These are phyloP conservation scores for Acronicta leporina DNA, from an alignment of 2,888 invertebrate species.

Conservation along the genomic window DNA sequence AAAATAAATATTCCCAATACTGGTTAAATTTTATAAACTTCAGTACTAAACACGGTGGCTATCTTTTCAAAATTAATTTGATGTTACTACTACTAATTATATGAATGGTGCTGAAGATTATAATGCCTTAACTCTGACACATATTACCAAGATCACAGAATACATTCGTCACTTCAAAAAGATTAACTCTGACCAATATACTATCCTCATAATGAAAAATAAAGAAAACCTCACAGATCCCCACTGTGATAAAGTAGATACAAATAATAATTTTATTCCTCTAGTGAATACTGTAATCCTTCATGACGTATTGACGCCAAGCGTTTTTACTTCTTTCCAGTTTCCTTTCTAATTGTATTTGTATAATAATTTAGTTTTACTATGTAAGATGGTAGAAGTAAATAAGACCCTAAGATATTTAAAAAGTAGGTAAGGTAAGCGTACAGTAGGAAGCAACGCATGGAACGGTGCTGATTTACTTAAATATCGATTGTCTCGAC, in stretches of 20 bases:
- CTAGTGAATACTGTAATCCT: conserved; percentile 59
- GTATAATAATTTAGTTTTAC: conserved; percentile 41
- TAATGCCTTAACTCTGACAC: not conserved
- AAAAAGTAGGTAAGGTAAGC: not conserved
- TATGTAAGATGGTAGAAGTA: conserved; percentile 30
- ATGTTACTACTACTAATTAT: not conserved
- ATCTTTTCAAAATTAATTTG: too few relatives aligned
- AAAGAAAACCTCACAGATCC: conserved; percentile 77
- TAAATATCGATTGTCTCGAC: too few relatives aligned
- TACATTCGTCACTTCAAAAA: conserved; percentile 10
- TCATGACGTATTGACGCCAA: conserved; percentile 62
- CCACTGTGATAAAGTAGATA: conserved; percentile 79
- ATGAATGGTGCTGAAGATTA: not conserved
- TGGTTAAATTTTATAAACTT: too few relatives aligned
- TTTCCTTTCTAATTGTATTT: conserved; percentile 39
- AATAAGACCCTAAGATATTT: conserved; percentile 17
- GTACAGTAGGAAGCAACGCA: not conserved
- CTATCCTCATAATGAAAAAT: conserved; percentile 3
- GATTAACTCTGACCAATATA: conserved; percentile 5
- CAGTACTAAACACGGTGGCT: not conserved
- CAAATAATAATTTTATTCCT: conserved; percentile 71
- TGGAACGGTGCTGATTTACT: too few relatives aligned
- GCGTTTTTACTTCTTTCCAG: conserved; percentile 55
- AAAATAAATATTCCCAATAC: conserved; percentile 2
- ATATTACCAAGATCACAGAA: not conserved